Conservation (phyloP, 1,140 invertebrate genomes). For the Grapholita molesta region DNA sequence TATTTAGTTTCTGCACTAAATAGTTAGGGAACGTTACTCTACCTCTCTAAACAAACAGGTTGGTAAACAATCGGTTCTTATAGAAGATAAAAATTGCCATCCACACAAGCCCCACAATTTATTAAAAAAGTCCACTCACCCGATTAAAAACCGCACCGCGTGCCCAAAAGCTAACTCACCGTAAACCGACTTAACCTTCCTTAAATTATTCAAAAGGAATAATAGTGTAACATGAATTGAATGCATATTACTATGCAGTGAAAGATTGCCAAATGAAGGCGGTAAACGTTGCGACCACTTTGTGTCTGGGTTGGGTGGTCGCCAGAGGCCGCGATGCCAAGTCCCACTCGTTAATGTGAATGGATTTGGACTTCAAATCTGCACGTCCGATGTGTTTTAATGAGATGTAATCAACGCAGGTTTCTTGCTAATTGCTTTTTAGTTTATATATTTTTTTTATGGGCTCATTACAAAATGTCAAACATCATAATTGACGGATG, state of each 20-base stretch:
- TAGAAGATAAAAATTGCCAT: too few species aligned
- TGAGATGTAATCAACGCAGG: conserved; percentile 12
- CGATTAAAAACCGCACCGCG: background rate
- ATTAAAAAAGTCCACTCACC: background rate
- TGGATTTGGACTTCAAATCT: conserved; percentile 19
- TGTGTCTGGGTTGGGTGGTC: conserved; percentile 43
- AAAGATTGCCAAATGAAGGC: conserved; percentile 59
- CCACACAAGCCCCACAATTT: background rate
- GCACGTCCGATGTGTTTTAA: conserved; percentile 16
- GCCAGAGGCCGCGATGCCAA: conserved; percentile 41
- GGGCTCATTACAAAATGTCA: too few species aligned
- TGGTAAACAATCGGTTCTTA: too few species aligned
- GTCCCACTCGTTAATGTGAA: conserved; percentile 36
- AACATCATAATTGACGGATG: too few species aligned
- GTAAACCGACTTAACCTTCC: conserved; percentile 8
- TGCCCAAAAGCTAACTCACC: background rate
- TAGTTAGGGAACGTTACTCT: too few species aligned
- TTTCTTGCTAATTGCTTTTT: conserved; percentile 1
- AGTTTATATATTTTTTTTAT: background rate
- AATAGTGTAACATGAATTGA: conserved; percentile 33
- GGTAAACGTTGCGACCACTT: conserved; percentile 50
- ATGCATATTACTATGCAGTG: conserved; percentile 43
- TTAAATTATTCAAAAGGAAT: conserved; percentile 25
- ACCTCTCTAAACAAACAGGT: too few species aligned
- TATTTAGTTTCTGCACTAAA: too few species aligned